phyloP scores from a whole-genome alignment of 1,140 invertebrate genomes.

The Micrasema longulum region DNA sequence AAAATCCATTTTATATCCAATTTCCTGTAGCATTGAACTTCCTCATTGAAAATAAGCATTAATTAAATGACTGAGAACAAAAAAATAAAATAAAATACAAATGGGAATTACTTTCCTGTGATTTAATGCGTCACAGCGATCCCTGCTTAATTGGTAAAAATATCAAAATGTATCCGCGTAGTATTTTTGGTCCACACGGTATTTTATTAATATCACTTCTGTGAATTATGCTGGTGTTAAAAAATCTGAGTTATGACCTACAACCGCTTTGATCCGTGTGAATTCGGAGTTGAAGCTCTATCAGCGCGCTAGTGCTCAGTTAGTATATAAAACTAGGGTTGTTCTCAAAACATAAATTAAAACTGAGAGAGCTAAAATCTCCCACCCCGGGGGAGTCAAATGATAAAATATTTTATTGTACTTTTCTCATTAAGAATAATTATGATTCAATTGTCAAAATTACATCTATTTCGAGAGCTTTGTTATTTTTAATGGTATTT shows the following conservation, averaged over 20 bases:
- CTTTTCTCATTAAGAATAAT: constrained; percentile 53
- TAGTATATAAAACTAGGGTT: constrained; percentile 27
- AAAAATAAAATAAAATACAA: too few relatives aligned
- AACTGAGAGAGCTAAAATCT: constrained; percentile 38
- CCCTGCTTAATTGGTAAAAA: too few relatives aligned
- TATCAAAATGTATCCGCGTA: too few relatives aligned
- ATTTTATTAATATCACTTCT: too few relatives aligned
- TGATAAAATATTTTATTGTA: constrained; percentile 15
- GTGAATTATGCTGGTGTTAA: constrained; percentile 22
- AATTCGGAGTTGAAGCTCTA: constrained; percentile 14
- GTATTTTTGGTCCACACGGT: too few relatives aligned
- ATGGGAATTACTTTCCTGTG: too few relatives aligned
- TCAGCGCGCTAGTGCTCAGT: constrained; percentile 19
- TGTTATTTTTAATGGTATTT: constrained; percentile 14
- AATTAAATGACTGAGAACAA: too few relatives aligned
- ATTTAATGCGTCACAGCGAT: too few relatives aligned
- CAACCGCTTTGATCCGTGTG: constrained; percentile 47
- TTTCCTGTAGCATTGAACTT: too few relatives aligned
- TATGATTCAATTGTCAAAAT: constrained; percentile 52
- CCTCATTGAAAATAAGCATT: too few relatives aligned
- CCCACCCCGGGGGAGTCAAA: constrained; percentile 13
- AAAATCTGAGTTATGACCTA: constrained; percentile 46
- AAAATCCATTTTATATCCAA: too few relatives aligned
- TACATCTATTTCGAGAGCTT: constrained; percentile 38
- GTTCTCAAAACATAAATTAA: constrained; percentile 39